These are phyloP conservation scores for Pseudocheirus occidentalis DNA, from an alignment of 2,797 vertebrate genomes.

Conservation along the genomic window DNA sequence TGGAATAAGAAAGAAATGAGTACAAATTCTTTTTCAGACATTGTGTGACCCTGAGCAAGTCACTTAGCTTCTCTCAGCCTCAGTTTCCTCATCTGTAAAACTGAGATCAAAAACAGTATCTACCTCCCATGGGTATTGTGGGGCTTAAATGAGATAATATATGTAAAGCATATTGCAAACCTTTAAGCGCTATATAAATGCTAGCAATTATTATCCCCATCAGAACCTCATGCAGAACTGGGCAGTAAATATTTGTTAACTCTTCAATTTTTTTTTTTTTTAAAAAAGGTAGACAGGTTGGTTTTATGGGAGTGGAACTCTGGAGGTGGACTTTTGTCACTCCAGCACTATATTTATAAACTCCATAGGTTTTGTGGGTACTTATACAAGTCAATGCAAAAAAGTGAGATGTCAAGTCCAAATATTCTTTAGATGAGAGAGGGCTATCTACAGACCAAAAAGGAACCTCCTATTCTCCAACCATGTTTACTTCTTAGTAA, in stretches of 20 bases:
- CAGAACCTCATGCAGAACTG: not conserved
- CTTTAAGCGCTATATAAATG: not conserved
- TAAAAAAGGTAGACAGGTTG: not conserved
- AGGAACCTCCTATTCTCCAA: slow-evolving; percentile 61
- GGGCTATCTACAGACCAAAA: slow-evolving; percentile 71
- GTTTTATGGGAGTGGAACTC: not conserved
- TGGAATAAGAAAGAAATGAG: not conserved
- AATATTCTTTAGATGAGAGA: not conserved
- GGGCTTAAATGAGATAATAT: not conserved
- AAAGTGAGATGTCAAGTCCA: not conserved
- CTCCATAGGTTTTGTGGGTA: not conserved
- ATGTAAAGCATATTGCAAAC: not conserved
- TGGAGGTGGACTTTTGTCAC: not conserved
- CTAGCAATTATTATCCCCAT: not conserved
- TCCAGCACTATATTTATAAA: not conserved
- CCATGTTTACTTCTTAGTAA: slow-evolving; percentile 54
- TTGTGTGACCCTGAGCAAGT: not conserved
- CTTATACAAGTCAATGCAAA: not conserved
- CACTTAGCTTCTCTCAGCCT: not conserved
- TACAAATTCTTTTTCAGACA: not conserved
- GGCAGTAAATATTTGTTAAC: not conserved
- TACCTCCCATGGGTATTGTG: not conserved
- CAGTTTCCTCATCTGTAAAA: not conserved
- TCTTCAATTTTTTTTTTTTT: not conserved
- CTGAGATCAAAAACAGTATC: not conserved